Conservation (phyloP, 2,113 vertebrate genomes). For the Drymodes brunneopygia region DNA sequence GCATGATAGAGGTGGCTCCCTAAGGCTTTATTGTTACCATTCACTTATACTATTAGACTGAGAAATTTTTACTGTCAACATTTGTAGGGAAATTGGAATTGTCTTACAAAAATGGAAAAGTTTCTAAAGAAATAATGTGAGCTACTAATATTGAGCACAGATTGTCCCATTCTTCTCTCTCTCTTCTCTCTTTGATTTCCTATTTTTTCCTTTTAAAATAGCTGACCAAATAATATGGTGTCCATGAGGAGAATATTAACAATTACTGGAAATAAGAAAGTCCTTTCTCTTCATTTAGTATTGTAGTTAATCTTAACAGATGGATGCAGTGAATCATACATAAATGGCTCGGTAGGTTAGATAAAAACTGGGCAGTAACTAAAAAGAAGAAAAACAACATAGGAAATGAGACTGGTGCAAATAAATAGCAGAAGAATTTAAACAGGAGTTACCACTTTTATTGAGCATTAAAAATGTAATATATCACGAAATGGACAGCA, state of each 20-base stretch:
- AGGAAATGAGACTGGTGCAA: not conserved
- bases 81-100: not conserved
- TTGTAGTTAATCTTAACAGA: conserved; percentile 22
- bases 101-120: not conserved
- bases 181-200: not conserved
- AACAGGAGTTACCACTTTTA: not conserved
- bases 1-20: not conserved
- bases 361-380: not conserved
- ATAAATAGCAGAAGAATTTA: not conserved
- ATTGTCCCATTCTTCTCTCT: not conserved
- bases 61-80: not conserved
- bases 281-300: not conserved
- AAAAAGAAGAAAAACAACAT: not conserved
- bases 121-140: not conserved
- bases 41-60: not conserved
- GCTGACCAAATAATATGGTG: not conserved
- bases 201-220: not conserved
- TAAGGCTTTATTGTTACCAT: not conserved
- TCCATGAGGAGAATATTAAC: not conserved
- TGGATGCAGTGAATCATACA: not conserved
- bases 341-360: not conserved
- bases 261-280: not conserved
- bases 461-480: not conserved
- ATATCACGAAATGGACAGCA: not conserved
- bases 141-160: not conserved